These are phyloP conservation scores for Fistularia commersonii DNA, from an alignment of 2,797 vertebrate genomes.

Conservation along the genomic window DNA sequence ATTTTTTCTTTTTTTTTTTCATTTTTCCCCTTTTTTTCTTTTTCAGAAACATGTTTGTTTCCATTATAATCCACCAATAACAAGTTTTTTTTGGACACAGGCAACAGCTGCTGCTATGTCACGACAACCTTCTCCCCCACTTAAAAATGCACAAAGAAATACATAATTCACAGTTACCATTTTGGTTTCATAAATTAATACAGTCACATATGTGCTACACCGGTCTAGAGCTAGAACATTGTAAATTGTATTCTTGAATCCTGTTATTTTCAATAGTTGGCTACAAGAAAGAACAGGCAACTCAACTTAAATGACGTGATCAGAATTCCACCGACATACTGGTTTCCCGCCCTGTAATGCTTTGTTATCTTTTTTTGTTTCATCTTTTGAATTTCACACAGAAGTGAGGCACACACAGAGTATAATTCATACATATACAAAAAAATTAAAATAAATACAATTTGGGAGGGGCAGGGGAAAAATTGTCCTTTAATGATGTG, in stretches of 20 bases:
- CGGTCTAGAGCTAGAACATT: conserved; percentile 86
- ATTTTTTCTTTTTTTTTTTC: conserved; percentile 63
- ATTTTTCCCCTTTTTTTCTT: conserved; percentile 36
- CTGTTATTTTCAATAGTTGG: conserved; percentile 83
- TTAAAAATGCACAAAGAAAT: conserved; percentile 84
- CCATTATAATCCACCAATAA: conserved; percentile 79
- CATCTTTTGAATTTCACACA: conserved; percentile 76
- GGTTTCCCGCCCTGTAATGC: conserved; percentile 63
- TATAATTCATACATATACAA: conserved; percentile 81
- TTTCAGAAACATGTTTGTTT: conserved; percentile 71
- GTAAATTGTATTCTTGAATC: conserved; percentile 82
- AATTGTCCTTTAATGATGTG: conserved; percentile 61
- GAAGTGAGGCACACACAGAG: conserved; percentile 84
- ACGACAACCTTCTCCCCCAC: conserved; percentile 63
- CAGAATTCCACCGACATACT: conserved; percentile 74
- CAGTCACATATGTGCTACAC: conserved; percentile 88
- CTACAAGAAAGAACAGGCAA: conserved; percentile 86
- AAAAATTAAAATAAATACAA: conserved; percentile 63
- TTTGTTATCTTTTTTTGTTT: conserved; percentile 69
- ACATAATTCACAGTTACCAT: conserved; percentile 88
- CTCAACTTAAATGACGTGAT: conserved; percentile 75
- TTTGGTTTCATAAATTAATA: conserved; percentile 90
- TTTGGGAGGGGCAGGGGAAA: conserved; percentile 52
- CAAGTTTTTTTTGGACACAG: conserved; percentile 57
- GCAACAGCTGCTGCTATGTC: conserved; percentile 63